Evolutionary conservation across 2,113 vertebrate genomes (phyloP).

Genomic region (Petrocephalus microphthalmus): DNA sequence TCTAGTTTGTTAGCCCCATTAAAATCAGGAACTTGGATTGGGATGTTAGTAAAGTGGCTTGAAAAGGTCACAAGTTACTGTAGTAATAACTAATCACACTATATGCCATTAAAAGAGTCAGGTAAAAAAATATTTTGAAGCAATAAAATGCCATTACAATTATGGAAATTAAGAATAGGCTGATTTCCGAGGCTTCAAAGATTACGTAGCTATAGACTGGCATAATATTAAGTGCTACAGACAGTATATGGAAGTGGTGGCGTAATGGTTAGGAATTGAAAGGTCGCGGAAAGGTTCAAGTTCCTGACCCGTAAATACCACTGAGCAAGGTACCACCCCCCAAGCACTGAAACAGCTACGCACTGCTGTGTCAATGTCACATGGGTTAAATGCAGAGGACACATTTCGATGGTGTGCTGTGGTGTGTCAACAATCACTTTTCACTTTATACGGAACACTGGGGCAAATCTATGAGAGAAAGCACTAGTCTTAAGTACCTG

Average conservation of each 20-base stretch:
- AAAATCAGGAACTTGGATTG: background rate
- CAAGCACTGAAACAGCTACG: too few species aligned
- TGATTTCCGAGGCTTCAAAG: background rate
- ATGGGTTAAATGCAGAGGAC: too few species aligned
- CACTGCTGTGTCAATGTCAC: too few species aligned
- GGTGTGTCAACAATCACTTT: too few species aligned
- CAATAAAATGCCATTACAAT: background rate
- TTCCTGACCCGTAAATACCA: too few species aligned
- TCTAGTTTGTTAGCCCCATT: background rate
- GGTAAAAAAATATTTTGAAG: background rate
- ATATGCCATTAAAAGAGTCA: background rate
- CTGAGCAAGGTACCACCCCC: too few species aligned
- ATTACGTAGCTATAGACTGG: background rate
- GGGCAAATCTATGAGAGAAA: too few species aligned
- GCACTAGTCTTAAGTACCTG: background rate
- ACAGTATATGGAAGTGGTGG: background rate
- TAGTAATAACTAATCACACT: background rate
- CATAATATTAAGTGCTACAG: background rate
- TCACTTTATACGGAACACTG: too few species aligned
- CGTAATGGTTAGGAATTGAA: too few species aligned
- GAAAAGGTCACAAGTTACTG: background rate
- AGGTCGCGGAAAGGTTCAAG: too few species aligned
- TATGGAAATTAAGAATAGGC: background rate
- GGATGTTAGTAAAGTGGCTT: background rate
- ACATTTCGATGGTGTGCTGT: too few species aligned